Evolutionary conservation across 2,888 invertebrate species (phyloP).

Genomic region (Aricia artaxerxes): DNA sequence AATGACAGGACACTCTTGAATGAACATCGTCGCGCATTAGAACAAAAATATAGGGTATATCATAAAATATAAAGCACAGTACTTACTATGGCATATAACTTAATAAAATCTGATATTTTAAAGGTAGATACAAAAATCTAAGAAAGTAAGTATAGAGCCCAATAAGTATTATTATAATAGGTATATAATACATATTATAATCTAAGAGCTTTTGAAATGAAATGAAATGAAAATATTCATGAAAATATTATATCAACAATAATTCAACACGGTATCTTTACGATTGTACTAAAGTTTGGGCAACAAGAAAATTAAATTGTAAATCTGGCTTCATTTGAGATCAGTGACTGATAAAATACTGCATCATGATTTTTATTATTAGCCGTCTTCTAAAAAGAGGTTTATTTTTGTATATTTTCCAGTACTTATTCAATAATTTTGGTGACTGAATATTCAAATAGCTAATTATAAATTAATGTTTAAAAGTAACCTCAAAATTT

Average conservation of each 20-base stretch:
- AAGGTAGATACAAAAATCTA: no score
- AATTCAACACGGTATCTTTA: background rate
- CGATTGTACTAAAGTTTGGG: background rate
- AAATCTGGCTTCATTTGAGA: constrained; percentile 2
- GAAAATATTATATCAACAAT: background rate
- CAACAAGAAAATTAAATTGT: background rate
- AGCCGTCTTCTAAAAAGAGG: background rate
- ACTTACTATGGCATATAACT: no score
- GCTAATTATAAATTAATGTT: background rate
- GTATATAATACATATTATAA: no score
- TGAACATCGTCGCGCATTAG: background rate
- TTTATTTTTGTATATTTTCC: background rate
- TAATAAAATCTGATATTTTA: no score
- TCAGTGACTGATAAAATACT: background rate
- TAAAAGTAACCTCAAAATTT: no score
- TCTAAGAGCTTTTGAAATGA: no score
- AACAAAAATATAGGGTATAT: background rate
- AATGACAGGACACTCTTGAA: background rate
- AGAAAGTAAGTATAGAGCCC: no score
- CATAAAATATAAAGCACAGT: no score
- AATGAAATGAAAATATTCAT: no score
- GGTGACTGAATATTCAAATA: background rate
- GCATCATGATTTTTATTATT: background rate
- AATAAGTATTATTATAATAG: no score
- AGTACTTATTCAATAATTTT: background rate